Conservation (phyloP, 2,888 invertebrate genomes). For the Xiphydria camelus region DNA sequence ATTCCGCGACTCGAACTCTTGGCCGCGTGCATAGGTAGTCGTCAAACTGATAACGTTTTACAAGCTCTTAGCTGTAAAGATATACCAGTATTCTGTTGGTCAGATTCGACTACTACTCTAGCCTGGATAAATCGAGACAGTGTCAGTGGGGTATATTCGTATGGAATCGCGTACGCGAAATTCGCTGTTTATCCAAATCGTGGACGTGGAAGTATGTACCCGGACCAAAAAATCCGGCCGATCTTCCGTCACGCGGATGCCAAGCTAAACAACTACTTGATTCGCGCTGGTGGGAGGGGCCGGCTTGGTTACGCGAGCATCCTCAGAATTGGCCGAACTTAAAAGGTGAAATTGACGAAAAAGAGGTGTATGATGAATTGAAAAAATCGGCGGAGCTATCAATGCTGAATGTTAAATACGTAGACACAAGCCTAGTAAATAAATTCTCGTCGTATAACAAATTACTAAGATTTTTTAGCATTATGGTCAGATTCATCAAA, state of each 20-base stretch:
- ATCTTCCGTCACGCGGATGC: slow-evolving; percentile 42
- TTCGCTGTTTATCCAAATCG: slow-evolving; percentile 17
- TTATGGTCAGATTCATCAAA: too few species aligned
- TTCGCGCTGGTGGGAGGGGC: too few species aligned
- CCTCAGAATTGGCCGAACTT: slow-evolving; percentile 29
- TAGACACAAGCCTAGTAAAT: too few species aligned
- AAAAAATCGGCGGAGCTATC: slow-evolving; percentile 9
- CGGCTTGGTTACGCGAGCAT: slow-evolving; percentile 28
- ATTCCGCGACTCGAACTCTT: slow-evolving; percentile 41
- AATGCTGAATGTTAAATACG: too few species aligned
- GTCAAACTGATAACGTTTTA: slow-evolving; percentile 17
- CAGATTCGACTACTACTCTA: slow-evolving; percentile 31
- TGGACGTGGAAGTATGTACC: slow-evolving; percentile 35
- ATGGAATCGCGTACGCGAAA: slow-evolving; percentile 33
- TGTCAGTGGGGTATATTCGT: slow-evolving; percentile 32
- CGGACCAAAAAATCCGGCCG: slow-evolving; percentile 38
- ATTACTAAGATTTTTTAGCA: too few species aligned
- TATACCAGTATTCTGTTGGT: slow-evolving; percentile 27
- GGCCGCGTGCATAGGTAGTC: slow-evolving; percentile 31
- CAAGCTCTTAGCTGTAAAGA: not conserved
- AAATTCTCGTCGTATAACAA: too few species aligned
- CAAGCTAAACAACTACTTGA: slow-evolving; percentile 26
- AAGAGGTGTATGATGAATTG: slow-evolving; percentile 13
- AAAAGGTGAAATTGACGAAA: slow-evolving; percentile 7
- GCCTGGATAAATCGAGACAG: slow-evolving; percentile 29